These are phyloP conservation scores for Oeneis ivallda DNA, from an alignment of 2,888 invertebrate genomes.

Conservation along the genomic window DNA sequence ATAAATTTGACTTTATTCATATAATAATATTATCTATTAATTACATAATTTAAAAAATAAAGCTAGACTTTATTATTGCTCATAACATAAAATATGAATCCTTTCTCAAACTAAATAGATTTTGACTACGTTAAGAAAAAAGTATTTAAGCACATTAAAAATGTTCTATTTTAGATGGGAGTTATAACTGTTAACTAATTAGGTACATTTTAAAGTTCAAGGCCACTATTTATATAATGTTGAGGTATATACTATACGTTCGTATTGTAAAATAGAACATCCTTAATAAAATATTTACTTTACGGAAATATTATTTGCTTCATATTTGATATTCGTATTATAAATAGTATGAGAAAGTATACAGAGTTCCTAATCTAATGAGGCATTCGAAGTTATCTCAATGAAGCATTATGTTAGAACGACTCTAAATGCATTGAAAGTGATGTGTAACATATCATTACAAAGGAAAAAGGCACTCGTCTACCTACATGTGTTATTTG, in stretches of 20 bases:
- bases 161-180: conserved; percentile 4
- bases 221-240: background rate
- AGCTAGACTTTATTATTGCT: conserved; percentile 21
- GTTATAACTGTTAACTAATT: background rate
- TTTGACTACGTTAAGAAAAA: background rate
- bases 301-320: background rate
- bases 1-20: conserved; percentile 10
- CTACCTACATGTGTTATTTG: conserved; percentile 66
- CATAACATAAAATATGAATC: conserved; percentile 10
- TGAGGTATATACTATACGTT: background rate
- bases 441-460: conserved; percentile 44
- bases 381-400: conserved; percentile 31
- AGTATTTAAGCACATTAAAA: conserved; percentile 3
- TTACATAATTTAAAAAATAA: conserved; percentile 5
- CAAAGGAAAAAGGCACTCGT: conserved; percentile 54
- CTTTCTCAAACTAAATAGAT: conserved; percentile 13
- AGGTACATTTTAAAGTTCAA: background rate
- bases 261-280: conserved; percentile 2
- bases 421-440: conserved; percentile 46
- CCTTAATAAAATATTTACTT: background rate
- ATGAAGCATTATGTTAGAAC: conserved; percentile 32
- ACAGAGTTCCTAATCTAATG: conserved; percentile 31
- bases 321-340: background rate
- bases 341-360: conserved; percentile 37
- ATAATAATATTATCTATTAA: background rate